phyloP scores from a whole-genome alignment of 2,113 vertebrate species.

The Bathybates hornii region DNA sequence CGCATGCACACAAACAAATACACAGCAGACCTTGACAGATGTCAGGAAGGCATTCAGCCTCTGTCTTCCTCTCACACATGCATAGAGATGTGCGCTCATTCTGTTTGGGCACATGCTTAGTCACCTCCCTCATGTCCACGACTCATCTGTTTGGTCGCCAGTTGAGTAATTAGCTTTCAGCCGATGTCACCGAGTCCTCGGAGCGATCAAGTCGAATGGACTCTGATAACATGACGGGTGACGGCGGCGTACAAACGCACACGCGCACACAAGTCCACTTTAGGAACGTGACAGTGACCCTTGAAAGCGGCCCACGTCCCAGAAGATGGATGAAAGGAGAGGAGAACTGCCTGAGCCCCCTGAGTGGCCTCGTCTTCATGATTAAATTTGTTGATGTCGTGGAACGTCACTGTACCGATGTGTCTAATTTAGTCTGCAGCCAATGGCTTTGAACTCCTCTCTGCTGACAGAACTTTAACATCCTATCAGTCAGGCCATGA shows the following conservation, averaged over 20 bases:
- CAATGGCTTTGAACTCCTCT: not conserved
- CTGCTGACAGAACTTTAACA: not conserved
- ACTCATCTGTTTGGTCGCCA: slow-evolving; percentile 12
- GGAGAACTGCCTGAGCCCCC: not conserved
- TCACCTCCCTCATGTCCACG: slow-evolving; percentile 6
- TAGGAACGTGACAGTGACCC: not conserved
- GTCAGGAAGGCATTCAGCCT: slow-evolving; percentile 29
- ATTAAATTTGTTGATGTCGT: not conserved
- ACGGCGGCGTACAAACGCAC: not conserved
- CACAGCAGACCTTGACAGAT: slow-evolving; percentile 41
- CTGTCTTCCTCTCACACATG: not conserved
- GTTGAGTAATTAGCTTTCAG: slow-evolving; percentile 31
- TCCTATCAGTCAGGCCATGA: not conserved
- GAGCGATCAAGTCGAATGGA: not conserved
- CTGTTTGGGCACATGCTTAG: not conserved
- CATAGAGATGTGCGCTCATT: not conserved
- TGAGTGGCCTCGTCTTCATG: not conserved
- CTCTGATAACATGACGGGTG: not conserved
- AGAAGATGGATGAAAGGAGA: not conserved
- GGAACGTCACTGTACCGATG: not conserved
- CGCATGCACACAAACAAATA: not conserved
- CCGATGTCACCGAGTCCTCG: slow-evolving; percentile 10
- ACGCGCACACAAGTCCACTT: not conserved
- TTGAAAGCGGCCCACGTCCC: not conserved
- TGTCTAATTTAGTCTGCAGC: not conserved